Conservation (phyloP, 2,888 invertebrate species). For the Hipparchia semele region DNA sequence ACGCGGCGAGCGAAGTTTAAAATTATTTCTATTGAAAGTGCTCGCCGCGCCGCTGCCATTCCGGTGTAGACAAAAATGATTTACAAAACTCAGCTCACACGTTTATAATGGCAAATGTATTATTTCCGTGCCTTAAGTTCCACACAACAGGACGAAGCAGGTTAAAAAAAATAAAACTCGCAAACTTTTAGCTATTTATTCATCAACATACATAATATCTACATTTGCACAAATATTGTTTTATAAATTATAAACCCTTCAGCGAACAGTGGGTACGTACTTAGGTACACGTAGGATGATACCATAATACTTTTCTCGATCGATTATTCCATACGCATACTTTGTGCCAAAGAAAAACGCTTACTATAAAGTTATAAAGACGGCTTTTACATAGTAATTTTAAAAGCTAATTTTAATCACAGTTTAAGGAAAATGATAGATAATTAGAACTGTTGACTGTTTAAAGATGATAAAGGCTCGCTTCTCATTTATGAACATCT, state of each 20-base stretch:
- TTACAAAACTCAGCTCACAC: too few relatives aligned
- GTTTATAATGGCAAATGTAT: too few relatives aligned
- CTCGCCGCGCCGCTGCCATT: too few relatives aligned
- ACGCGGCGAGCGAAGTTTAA: too few relatives aligned
- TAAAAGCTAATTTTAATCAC: constrained; percentile 49
- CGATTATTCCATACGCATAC: constrained; percentile 58
- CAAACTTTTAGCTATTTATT: constrained; percentile 79
- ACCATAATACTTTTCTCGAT: constrained; percentile 68
- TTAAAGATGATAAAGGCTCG: too few relatives aligned
- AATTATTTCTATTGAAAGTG: too few relatives aligned
- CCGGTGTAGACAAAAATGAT: too few relatives aligned
- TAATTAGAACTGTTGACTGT: neutral
- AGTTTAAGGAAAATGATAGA: neutral
- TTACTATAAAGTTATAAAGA: constrained; percentile 44
- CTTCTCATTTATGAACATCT: too few relatives aligned
- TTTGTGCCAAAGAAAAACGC: constrained; percentile 47
- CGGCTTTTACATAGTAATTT: constrained; percentile 60
- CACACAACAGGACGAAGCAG: constrained; percentile 33
- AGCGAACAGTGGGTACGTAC: constrained; percentile 61
- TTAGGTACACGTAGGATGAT: constrained; percentile 47
- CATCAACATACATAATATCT: constrained; percentile 83
- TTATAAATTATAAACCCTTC: constrained; percentile 70
- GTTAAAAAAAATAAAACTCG: constrained; percentile 38
- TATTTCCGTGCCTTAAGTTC: too few relatives aligned
- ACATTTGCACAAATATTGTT: constrained; percentile 80